Evolutionary conservation across 2,888 invertebrate species (phyloP).

Genomic region (Minunthozetes semirufus): DNA sequence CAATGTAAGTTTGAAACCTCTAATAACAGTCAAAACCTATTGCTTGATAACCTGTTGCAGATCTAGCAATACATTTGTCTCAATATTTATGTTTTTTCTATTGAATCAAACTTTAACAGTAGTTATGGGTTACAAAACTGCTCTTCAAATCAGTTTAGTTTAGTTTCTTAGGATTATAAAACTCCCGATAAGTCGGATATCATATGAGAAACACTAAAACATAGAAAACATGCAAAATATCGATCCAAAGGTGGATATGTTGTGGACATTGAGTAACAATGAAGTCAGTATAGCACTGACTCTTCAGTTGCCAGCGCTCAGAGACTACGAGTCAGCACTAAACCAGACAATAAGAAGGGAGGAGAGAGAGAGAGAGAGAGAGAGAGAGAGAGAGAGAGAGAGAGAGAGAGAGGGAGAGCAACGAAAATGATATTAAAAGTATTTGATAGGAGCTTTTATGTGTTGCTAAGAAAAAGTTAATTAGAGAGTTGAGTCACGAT

Average conservation of each 20-base stretch:
- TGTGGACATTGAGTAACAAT: slow-evolving; percentile 32
- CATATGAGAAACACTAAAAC: neutral
- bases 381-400: neutral
- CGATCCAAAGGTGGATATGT: slow-evolving; percentile 29
- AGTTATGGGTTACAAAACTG: slow-evolving; percentile 23
- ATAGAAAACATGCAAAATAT: slow-evolving; percentile 29
- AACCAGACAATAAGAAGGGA: no score
- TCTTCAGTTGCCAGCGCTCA: slow-evolving; percentile 8
- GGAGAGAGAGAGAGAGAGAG: neutral
- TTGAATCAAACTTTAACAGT: neutral
- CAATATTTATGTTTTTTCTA: neutral
- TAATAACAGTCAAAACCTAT: neutral
- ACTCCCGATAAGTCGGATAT: slow-evolving; percentile 12
- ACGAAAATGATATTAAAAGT: neutral
- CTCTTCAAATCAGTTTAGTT: neutral
- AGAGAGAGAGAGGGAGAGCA: slow-evolving; percentile 8
- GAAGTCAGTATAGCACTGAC: slow-evolving; percentile 3
- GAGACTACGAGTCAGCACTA: no score
- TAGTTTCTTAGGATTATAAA: slow-evolving; percentile 30
- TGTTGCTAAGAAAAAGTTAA: slow-evolving; percentile 32
- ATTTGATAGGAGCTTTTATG: slow-evolving; percentile 8
- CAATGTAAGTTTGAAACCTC: neutral
- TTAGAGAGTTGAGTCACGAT: slow-evolving; percentile 18
- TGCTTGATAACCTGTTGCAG: slow-evolving; percentile 3
- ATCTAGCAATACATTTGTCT: neutral